Percentiles rank a stretch among this genome's conserved stretches.
phyloP scores from a whole-genome alignment of 2,797 vertebrate genomes.

The Enteromius trimaculatus region DNA sequence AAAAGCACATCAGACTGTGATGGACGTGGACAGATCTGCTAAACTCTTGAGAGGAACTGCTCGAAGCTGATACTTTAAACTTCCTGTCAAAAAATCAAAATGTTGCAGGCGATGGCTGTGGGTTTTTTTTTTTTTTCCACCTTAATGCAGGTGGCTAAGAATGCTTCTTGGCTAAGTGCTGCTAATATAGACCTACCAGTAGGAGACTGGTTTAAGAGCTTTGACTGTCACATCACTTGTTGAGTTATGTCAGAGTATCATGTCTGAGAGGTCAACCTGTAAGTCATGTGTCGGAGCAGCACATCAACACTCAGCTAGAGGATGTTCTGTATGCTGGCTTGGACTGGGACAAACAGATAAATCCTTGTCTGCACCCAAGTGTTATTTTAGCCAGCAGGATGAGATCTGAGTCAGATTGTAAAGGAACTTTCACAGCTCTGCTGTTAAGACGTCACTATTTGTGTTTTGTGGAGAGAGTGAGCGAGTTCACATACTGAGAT shows the following conservation, averaged over 20 bases:
- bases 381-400: conserved; percentile 16
- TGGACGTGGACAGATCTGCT: conserved; percentile 41
- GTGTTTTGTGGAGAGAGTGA: neutral
- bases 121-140: neutral
- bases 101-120: neutral
- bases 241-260: neutral
- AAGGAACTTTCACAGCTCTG: neutral
- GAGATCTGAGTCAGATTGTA: conserved; percentile 23
- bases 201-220: conserved; percentile 29
- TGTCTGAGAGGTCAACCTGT: conserved; percentile 21
- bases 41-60: conserved; percentile 42
- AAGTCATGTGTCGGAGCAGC: conserved; percentile 11
- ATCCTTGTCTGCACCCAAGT: conserved; percentile 21
- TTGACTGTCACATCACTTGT: neutral
- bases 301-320: conserved; percentile 11
- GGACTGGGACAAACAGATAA: conserved; percentile 23
- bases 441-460: conserved; percentile 7
- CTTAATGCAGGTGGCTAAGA: neutral
- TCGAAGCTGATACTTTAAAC: conserved; percentile 21
- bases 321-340: conserved; percentile 23
- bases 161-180: neutral
- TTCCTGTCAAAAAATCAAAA: conserved; percentile 20
- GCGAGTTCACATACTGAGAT: neutral
- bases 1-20: conserved; percentile 49
- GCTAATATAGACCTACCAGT: conserved; percentile 30